Base-by-base conservation (phyloP, 2,113 vertebrate genomes). In the Myotis lucifugus region DNA sequence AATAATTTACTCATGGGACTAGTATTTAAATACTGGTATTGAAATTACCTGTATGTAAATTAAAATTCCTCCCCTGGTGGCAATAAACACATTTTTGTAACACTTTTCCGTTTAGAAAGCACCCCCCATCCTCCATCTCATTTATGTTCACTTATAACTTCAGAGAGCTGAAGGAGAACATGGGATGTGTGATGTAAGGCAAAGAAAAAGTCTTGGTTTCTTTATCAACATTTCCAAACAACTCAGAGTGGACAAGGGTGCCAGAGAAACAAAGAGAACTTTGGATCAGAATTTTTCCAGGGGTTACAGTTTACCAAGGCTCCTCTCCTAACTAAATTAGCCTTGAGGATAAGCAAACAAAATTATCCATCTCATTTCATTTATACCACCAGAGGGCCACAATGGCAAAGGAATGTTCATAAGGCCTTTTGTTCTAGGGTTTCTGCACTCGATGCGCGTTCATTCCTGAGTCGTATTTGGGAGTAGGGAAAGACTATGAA, bases 341-440 rank as follows among this genome's bases (percentile, higher is more conserved):
- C 37, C 50, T 27, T 70, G 54, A 84, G 34, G 21, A 59, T 10
- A 61, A 61, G 17, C 50, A 48, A 72, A 52, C 3, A n/a, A 18
- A 19, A 21, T 0, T 4, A 0, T 42, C 42, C 17, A 0, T 13
- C 48, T 13, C 32, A 9, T 54, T 56, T 79, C 72, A 18, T 46
- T 52, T 61, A 17, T 0, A 87, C 96, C 93, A 96, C 93, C 92
- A 96, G 96, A 96, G 95, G 93, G 76, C 87, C 3, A 6, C 70
- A 84, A 32, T 11, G 34, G 61, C 70, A 52, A 95, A 81, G 61
- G 14, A 59, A 69, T 18, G 64, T n/a, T n/a, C 18, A 13, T 3
- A 8, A 25, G 2, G n/a, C 29, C 86, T 54, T n/a, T 27, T 23
- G 9, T 32, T n/a, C 40, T 29, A 8, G 40, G 54, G 21, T 21